Conservation (phyloP, 1,140 invertebrate genomes). For the Drosophila elegans region DNA sequence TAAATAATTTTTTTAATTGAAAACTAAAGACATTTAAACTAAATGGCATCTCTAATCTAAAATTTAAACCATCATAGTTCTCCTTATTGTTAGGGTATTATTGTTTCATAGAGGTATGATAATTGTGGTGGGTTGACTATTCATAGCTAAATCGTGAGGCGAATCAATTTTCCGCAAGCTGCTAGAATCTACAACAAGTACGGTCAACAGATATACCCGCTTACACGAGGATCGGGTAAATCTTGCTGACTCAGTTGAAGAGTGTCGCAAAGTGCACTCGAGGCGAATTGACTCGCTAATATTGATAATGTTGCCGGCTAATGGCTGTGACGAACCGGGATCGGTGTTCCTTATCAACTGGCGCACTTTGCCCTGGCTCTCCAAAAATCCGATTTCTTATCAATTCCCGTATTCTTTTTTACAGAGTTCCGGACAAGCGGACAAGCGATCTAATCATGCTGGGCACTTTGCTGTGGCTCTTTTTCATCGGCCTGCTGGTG, state of each 20-base stretch:
- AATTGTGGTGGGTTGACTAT: neutral
- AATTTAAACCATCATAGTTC: too few relatives aligned
- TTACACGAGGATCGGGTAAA: neutral
- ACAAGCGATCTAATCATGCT: conserved; percentile 16
- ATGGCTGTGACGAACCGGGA: conserved; percentile 12
- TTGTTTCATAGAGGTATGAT: neutral
- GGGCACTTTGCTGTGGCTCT: conserved; percentile 34
- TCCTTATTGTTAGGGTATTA: too few relatives aligned
- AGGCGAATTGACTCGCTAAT: conserved; percentile 41
- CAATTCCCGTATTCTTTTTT: conserved; percentile 16
- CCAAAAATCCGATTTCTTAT: conserved; percentile 16
- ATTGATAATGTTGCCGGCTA: conserved; percentile 45
- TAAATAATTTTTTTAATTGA: too few relatives aligned
- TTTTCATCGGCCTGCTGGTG: conserved; percentile 52
- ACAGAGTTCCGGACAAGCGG: conserved; percentile 6
- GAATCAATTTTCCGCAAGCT: neutral
- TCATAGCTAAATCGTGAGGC: neutral
- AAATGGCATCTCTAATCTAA: too few relatives aligned
- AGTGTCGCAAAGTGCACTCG: conserved; percentile 64
- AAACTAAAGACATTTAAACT: too few relatives aligned
- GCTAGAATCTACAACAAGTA: neutral
- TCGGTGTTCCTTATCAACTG: conserved; percentile 34
- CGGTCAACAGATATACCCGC: conserved; percentile 5
- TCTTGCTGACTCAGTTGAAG: conserved; percentile 67
- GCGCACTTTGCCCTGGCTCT: conserved; percentile 27